A percentile compares a stretch with the other conserved stretches of the same genome.
Evolutionary conservation across 2,113 vertebrate genomes (phyloP).

Genomic region (Rhombomys opimus): DNA sequence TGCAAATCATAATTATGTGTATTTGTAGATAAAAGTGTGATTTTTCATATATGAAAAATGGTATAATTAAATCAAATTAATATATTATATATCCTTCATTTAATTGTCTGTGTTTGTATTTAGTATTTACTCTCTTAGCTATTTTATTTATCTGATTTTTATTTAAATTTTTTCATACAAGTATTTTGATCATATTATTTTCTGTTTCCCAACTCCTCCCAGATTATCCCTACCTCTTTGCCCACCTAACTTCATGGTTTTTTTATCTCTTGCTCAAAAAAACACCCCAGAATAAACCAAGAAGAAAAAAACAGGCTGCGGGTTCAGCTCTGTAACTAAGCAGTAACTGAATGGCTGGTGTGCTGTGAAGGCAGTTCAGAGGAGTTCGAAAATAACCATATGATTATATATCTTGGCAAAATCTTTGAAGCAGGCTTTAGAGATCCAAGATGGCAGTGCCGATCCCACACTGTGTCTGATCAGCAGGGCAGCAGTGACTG

Average conservation of each 20-base stretch:
- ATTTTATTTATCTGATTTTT: background rate
- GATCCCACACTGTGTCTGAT: too few relatives aligned
- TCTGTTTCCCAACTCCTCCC: background rate
- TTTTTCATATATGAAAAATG: background rate
- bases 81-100: background rate
- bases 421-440: too few relatives aligned
- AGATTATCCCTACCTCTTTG: background rate
- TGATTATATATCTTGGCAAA: too few relatives aligned
- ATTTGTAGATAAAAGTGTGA: background rate
- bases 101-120: background rate
- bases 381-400: too few relatives aligned
- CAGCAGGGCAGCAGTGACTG: too few relatives aligned
- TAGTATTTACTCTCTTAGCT: background rate
- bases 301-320: background rate
- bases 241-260: background rate
- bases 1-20: background rate
- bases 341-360: too few relatives aligned
- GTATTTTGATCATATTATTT: background rate
- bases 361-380: too few relatives aligned
- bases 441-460: too few relatives aligned
- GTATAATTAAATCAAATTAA: background rate
- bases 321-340: too few relatives aligned
- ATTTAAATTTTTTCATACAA: background rate
- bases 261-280: background rate
- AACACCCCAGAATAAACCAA: background rate